These are phyloP conservation scores for Andrena marginata DNA, from an alignment of 2,888 invertebrate genomes.

Conservation along the genomic window DNA sequence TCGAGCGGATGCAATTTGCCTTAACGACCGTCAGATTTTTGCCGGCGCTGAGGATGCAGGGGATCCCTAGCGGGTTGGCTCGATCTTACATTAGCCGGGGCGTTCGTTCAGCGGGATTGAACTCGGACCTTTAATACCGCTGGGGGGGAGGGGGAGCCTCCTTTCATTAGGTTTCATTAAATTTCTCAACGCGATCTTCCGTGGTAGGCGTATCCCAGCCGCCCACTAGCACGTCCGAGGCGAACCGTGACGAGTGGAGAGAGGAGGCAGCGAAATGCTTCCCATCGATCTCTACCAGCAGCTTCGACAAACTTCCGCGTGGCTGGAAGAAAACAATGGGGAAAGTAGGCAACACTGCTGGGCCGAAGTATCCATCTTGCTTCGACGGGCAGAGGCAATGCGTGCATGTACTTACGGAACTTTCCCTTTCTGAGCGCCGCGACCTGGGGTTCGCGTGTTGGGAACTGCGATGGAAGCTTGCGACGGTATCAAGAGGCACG, in stretches of 20 bases:
- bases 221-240: slow-evolving; percentile 24
- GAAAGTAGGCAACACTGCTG: neutral
- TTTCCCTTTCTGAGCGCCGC: too few species aligned
- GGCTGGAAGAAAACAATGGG: neutral
- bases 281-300: slow-evolving; percentile 9
- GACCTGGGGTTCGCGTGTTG: too few species aligned
- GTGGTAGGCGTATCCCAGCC: slow-evolving; percentile 15
- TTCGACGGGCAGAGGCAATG: neutral
- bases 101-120: slow-evolving; percentile 23
- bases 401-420: too few species aligned
- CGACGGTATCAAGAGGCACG: too few species aligned
- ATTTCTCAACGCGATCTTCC: slow-evolving; percentile 44
- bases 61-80: slow-evolving; percentile 4
- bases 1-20: slow-evolving; percentile 50
- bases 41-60: slow-evolving; percentile 10
- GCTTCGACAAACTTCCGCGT: neutral
- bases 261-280: slow-evolving; percentile 2
- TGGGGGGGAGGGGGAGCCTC: neutral
- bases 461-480: too few species aligned
- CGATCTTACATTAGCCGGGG: slow-evolving; percentile 29
- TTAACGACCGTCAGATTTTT: slow-evolving; percentile 45
- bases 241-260: neutral
- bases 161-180: slow-evolving; percentile 58
- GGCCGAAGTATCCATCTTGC: neutral
- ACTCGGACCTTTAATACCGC: slow-evolving; percentile 36